phyloP scores from a whole-genome alignment of 2,888 invertebrate genomes.

The Athetis lepigone region DNA sequence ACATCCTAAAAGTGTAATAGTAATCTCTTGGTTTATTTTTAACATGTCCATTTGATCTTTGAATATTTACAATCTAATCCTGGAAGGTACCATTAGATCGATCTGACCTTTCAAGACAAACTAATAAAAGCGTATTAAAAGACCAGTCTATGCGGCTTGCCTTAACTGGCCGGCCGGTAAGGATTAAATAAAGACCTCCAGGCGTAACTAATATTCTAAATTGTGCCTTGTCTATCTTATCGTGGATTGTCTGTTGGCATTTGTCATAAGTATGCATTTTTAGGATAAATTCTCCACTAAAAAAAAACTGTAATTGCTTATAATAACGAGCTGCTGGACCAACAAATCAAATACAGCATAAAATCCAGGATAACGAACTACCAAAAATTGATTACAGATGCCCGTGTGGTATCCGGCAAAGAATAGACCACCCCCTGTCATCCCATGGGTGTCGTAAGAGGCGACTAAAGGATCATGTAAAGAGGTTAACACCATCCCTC shows the following conservation, averaged over 20 bases:
- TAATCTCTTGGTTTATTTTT: background rate
- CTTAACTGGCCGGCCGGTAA: background rate
- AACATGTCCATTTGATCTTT: background rate
- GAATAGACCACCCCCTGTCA: conserved; percentile 31
- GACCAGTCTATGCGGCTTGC: background rate
- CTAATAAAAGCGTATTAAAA: no score
- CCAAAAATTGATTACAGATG: background rate
- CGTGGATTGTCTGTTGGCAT: background rate
- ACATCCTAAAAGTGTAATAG: background rate
- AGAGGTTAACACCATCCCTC: conserved; percentile 11
- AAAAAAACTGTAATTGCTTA: no score
- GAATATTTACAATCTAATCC: background rate
- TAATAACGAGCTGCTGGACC: no score
- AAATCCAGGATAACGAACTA: background rate
- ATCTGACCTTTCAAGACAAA: background rate
- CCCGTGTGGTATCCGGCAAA: conserved; percentile 42
- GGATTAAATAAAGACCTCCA: background rate
- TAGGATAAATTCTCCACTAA: background rate
- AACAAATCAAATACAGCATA: no score
- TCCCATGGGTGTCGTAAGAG: conserved; percentile 43
- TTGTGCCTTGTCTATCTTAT: no score
- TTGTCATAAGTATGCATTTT: background rate
- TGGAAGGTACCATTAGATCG: no score
- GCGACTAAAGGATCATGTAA: conserved; percentile 36
- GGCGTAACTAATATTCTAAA: background rate